Conservation (phyloP, 2,113 vertebrate genomes). For the Scalopus aquaticus region DNA sequence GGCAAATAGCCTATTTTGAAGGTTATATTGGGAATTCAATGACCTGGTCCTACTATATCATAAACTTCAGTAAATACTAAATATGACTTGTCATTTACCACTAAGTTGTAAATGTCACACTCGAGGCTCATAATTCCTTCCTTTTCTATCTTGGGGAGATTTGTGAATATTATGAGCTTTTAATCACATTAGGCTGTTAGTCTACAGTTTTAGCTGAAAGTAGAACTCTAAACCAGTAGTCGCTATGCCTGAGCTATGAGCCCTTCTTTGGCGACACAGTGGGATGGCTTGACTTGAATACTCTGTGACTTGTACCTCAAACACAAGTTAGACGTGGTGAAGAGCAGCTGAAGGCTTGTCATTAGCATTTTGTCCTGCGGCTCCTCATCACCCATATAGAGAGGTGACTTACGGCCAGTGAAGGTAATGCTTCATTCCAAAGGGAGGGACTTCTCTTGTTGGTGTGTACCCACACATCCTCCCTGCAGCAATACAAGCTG, state of each 20-base stretch:
- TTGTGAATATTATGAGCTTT: background rate
- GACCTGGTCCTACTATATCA: background rate
- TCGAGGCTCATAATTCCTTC: background rate
- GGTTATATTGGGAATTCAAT: background rate
- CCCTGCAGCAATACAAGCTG: background rate
- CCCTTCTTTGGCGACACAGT: background rate
- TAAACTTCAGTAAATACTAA: background rate
- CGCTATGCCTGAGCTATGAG: background rate
- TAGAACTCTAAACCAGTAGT: background rate
- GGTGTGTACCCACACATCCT: accelerated
- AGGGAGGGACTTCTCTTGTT: background rate
- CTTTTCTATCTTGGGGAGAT: background rate
- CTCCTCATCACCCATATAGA: background rate
- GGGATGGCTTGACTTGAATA: background rate
- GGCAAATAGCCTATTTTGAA: background rate
- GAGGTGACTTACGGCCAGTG: background rate
- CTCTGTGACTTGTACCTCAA: background rate
- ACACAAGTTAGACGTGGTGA: background rate
- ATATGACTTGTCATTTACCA: no score
- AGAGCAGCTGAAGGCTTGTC: background rate
- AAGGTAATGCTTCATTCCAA: background rate
- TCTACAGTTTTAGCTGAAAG: background rate
- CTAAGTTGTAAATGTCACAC: background rate
- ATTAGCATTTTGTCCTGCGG: background rate
- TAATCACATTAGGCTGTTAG: background rate